Conservation (phyloP, 1,140 invertebrate genomes). For the Globodera ellingtonae region DNA sequence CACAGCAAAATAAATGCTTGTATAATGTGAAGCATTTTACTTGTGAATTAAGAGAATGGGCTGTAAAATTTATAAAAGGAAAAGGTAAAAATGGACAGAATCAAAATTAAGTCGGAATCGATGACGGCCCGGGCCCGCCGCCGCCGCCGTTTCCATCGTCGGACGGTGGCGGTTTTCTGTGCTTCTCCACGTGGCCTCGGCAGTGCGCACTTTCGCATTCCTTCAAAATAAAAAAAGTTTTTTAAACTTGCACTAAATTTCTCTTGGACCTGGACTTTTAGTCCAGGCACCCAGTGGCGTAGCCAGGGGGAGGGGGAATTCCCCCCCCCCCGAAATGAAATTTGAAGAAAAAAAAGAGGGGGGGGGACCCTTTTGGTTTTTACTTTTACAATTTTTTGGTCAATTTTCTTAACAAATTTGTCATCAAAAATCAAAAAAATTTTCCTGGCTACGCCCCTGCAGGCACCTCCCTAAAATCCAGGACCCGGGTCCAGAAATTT, state of each 20-base stretch:
- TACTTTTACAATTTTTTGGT: too few relatives aligned
- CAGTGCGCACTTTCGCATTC: slow-evolving; percentile 58
- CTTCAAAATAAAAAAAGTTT: slow-evolving; percentile 20
- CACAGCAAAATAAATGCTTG: background rate
- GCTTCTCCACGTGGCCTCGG: slow-evolving; percentile 56
- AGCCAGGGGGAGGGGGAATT: too few relatives aligned
- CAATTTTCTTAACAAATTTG: too few relatives aligned
- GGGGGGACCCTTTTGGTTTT: too few relatives aligned
- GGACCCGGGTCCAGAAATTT: slow-evolving; percentile 17
- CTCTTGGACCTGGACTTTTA: too few relatives aligned
- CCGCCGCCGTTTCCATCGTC: slow-evolving; percentile 39
- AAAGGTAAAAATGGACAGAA: background rate
- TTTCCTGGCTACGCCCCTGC: too few relatives aligned
- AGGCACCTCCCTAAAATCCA: slow-evolving; percentile 14
- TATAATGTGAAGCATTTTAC: background rate
- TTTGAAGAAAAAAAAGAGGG: too few relatives aligned
- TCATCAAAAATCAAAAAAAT: too few relatives aligned
- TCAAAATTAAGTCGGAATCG: background rate
- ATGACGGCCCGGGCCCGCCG: slow-evolving; percentile 36
- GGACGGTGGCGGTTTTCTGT: slow-evolving; percentile 43
- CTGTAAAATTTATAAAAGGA: background rate
- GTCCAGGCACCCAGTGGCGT: too few relatives aligned
- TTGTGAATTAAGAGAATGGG: background rate
- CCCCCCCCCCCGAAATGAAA: too few relatives aligned
- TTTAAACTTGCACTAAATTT: background rate